phyloP scores from a whole-genome alignment of 2,797 vertebrate genomes.

The Karalla daura region DNA sequence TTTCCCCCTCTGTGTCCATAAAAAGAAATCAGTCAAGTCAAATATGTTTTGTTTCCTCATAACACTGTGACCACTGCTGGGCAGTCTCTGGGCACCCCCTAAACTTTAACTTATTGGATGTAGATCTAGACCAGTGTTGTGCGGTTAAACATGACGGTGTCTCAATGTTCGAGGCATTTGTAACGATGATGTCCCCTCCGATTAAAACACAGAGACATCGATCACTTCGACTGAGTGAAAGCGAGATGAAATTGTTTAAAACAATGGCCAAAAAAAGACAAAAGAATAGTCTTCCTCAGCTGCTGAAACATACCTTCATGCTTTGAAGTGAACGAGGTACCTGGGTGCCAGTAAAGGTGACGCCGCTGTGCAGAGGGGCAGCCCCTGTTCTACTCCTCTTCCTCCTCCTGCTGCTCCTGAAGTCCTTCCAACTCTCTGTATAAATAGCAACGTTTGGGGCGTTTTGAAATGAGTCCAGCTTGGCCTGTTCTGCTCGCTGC shows the following conservation, averaged over 20 bases:
- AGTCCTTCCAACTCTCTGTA: conserved; percentile 58
- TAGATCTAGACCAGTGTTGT: too few species aligned
- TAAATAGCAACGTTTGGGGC: conserved; percentile 72
- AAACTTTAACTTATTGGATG: too few species aligned
- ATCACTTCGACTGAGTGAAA: too few species aligned
- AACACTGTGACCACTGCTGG: background rate
- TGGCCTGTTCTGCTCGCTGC: conserved; percentile 55
- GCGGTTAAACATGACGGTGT: too few species aligned
- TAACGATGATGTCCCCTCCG: too few species aligned
- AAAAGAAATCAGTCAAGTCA: background rate
- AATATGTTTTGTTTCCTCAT: rapidly evolving
- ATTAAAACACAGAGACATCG: too few species aligned
- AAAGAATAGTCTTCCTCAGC: too few species aligned
- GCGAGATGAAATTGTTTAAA: too few species aligned
- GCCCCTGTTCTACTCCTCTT: conserved; percentile 7
- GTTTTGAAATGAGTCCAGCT: conserved; percentile 71
- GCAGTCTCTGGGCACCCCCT: too few species aligned
- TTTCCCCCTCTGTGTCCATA: background rate
- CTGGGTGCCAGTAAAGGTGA: conserved; percentile 7
- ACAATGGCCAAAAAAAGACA: too few species aligned
- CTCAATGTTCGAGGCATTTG: too few species aligned
- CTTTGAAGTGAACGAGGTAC: background rate
- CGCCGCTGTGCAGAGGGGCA: conserved; percentile 14
- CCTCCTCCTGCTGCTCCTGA: conserved; percentile 41
- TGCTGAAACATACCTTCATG: too few species aligned